Percentiles rank a stretch among this genome's conserved stretches.
Conservation (phyloP, 2,888 invertebrate genomes). For the Hoplodrina ambigua region DNA sequence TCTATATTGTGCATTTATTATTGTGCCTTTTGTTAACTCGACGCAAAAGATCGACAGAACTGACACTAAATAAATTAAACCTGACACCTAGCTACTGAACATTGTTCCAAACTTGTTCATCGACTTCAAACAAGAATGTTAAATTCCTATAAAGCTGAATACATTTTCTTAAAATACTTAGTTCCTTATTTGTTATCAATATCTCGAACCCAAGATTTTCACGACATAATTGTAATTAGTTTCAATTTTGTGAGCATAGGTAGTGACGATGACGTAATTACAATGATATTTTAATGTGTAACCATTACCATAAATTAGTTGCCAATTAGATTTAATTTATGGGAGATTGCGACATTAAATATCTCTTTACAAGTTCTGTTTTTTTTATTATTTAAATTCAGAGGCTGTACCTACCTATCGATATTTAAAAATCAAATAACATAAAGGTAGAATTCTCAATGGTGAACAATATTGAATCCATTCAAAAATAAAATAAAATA, state of each 20-base stretch:
- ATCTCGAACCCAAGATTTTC: constrained; percentile 51
- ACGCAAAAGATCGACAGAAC: constrained; percentile 66
- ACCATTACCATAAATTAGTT: constrained; percentile 85
- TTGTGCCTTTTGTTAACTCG: constrained; percentile 76
- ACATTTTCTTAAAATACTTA: constrained; percentile 48
- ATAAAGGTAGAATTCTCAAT: constrained; percentile 26
- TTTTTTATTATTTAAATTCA: constrained; percentile 52
- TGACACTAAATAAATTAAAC: constrained; percentile 68
- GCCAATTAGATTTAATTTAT: constrained; percentile 82
- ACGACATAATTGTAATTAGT: constrained; percentile 60
- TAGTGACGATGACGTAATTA: constrained; percentile 75
- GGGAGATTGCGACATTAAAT: constrained; percentile 76
- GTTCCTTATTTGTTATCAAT: constrained; percentile 49
- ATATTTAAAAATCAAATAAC: constrained; percentile 52
- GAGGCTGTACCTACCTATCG: constrained; percentile 48
- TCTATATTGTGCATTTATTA: constrained; percentile 77
- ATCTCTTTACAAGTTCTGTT: constrained; percentile 66
- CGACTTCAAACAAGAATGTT: constrained; percentile 45
- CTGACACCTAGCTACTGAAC: constrained; percentile 62
- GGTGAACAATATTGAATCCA: constrained; percentile 11
- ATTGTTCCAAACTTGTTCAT: constrained; percentile 56
- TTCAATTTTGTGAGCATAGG: constrained; percentile 48
- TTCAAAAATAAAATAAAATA: constrained; percentile 8
- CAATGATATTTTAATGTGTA: constrained; percentile 82
- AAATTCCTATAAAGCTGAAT: constrained; percentile 42